Evolutionary conservation across 2,113 vertebrate genomes (phyloP).

Genomic region (Pleuronectes platessa): DNA sequence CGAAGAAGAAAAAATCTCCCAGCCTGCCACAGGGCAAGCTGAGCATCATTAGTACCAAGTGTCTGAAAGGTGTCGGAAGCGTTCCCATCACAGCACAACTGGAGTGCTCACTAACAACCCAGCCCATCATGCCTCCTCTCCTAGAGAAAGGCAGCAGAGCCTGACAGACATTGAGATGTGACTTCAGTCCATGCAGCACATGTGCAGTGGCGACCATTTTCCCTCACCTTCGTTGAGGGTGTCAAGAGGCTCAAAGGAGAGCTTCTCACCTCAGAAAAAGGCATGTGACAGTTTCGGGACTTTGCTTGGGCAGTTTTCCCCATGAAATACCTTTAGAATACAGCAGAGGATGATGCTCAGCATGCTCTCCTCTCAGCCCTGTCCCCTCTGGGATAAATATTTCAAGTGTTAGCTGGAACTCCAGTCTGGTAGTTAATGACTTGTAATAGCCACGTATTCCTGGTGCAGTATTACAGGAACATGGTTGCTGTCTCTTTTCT

Average conservation of each 20-base stretch:
- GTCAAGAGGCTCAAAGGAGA: slow-evolving; percentile 23
- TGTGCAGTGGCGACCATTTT: slow-evolving; percentile 46
- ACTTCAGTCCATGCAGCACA: slow-evolving; percentile 29
- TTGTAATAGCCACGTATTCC: slow-evolving; percentile 44
- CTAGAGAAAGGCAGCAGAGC: slow-evolving; percentile 34
- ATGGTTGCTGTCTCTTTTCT: slow-evolving; percentile 30
- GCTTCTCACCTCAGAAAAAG: slow-evolving; percentile 24
- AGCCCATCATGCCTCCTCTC: slow-evolving; percentile 56
- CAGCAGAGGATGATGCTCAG: background rate
- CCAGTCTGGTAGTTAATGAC: slow-evolving; percentile 41
- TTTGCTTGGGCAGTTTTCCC: slow-evolving; percentile 7
- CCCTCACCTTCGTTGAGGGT: slow-evolving; percentile 27
- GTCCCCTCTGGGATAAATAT: slow-evolving; percentile 19
- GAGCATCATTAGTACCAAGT: slow-evolving; percentile 75
- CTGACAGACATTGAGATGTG: slow-evolving; percentile 45
- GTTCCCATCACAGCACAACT: slow-evolving; percentile 67
- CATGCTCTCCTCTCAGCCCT: background rate
- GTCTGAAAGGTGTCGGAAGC: slow-evolving; percentile 76
- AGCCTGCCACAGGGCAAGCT: slow-evolving; percentile 64
- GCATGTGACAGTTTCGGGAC: slow-evolving; percentile 38
- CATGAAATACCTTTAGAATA: slow-evolving; percentile 8
- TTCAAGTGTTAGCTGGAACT: slow-evolving; percentile 31
- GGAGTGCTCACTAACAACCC: slow-evolving; percentile 71
- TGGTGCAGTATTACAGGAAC: slow-evolving; percentile 40
- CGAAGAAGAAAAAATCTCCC: slow-evolving; percentile 20